Evolutionary conservation across 2,113 vertebrate species (phyloP), one percentile per base, ranked within the genome.

Genomic region (Puntigrus tetrazona): DNA sequence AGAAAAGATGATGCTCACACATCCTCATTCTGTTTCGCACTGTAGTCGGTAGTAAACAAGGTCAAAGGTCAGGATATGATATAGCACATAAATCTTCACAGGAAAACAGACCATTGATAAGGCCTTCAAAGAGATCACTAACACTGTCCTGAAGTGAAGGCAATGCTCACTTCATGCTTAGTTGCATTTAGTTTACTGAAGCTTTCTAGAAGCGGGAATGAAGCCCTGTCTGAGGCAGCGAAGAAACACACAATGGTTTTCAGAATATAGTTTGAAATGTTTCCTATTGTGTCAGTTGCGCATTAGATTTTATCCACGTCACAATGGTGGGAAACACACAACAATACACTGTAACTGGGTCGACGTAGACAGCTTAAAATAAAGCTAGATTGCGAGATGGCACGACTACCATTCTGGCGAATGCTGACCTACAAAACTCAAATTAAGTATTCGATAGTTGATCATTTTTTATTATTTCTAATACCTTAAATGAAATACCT

Each of bases 281-380:
- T 72, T 78, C 73, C 25, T 45, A 63, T 80, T 80, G 76, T 73
- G 50, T 55, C 38, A 45, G 41, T 75, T 4, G 47, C 47, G 63
- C 41, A 70, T 59, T 50, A 50, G 55, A 75, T 81, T 81, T 75
- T 81, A 75, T 80, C 78, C 69, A 47, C 29, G 43, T 85, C 78
- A 85, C 84, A 85, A 85, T 85, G 18, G 45, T 50, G 69, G 84
- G 78, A 81, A 85, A 81, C 13, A 8, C 38, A 85, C 52, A 81
- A 81, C 69, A 85, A 65, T 81, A 85, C 70, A 85, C 50, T 72
- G 41, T 41, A 79, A 59, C 50, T 73, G 59, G 41, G 41, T 75
- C 69, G 34, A 81, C 45, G 36, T 75, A 34, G 65, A 80, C 8
- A 34, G 29, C 41, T 74, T 63, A 45, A 81, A 50, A 80, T 61